phyloP scores from a whole-genome alignment of 2,888 invertebrate genomes.

The Aricia artaxerxes region DNA sequence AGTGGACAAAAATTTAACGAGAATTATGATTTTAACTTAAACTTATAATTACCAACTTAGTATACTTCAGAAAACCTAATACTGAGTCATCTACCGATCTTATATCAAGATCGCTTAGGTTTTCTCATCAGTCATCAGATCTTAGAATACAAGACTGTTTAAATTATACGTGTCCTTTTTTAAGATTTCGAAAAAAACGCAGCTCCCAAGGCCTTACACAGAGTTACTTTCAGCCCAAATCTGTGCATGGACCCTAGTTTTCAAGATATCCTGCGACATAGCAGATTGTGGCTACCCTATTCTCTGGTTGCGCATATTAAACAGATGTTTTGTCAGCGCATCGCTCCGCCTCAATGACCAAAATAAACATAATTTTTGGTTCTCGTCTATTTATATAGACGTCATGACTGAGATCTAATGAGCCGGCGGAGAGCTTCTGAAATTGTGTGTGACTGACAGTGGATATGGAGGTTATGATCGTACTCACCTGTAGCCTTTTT shows the following conservation, averaged over 20 bases:
- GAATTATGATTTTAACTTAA: too few relatives aligned
- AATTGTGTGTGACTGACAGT: constrained; percentile 2
- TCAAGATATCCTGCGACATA: not conserved
- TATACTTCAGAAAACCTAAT: too few relatives aligned
- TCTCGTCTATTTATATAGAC: constrained; percentile 71
- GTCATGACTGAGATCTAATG: constrained; percentile 77
- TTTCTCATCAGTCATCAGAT: too few relatives aligned
- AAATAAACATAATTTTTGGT: constrained; percentile 52
- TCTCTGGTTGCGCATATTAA: constrained; percentile 49
- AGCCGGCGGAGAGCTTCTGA: constrained; percentile 54
- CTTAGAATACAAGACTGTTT: too few relatives aligned
- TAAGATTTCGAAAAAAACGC: too few relatives aligned
- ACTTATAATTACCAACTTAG: too few relatives aligned
- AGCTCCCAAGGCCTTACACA: not conserved
- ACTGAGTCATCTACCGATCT: too few relatives aligned
- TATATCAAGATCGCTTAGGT: too few relatives aligned
- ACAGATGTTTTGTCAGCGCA: constrained; percentile 72
- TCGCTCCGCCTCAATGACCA: constrained; percentile 42
- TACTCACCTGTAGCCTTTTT: not conserved
- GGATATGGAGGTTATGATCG: not conserved
- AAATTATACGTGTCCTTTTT: too few relatives aligned
- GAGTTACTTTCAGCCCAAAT: not conserved
- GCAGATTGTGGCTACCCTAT: not conserved
- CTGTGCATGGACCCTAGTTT: not conserved
- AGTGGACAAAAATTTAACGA: too few relatives aligned